Conservation (phyloP, 2,888 invertebrate genomes). For the Drosophila cyrtoloma region DNA sequence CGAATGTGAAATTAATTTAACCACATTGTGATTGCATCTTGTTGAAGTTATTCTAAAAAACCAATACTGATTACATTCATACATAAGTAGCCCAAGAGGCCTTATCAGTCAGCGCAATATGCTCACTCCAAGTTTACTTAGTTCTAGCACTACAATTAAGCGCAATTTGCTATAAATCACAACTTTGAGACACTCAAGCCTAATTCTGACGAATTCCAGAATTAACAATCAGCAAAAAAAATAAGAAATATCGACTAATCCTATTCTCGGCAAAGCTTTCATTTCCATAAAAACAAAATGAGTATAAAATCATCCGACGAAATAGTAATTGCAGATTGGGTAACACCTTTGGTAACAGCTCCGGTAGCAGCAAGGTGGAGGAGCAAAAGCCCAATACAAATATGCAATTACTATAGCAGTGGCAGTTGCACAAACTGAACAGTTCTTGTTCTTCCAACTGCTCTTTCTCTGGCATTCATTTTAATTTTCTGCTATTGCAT, state of each 20-base stretch:
- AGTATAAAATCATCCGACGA: background rate
- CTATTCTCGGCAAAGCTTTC: background rate
- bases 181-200: background rate
- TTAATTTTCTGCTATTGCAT: background rate
- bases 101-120: background rate
- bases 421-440: background rate
- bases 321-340: background rate
- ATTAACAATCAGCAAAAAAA: background rate
- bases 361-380: background rate
- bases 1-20: constrained; percentile 1
- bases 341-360: background rate
- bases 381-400: background rate
- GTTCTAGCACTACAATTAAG: background rate
- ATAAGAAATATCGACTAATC: background rate
- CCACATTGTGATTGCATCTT: background rate
- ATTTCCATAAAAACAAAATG: background rate
- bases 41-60: background rate
- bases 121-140: background rate
- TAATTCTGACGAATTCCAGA: background rate
- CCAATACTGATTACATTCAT: background rate
- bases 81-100: background rate
- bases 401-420: background rate
- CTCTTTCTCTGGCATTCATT: background rate
- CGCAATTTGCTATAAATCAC: background rate
- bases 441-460: background rate